Evolutionary conservation across 1,140 invertebrate species (phyloP).

Genomic region (Drosophila sucinea): DNA sequence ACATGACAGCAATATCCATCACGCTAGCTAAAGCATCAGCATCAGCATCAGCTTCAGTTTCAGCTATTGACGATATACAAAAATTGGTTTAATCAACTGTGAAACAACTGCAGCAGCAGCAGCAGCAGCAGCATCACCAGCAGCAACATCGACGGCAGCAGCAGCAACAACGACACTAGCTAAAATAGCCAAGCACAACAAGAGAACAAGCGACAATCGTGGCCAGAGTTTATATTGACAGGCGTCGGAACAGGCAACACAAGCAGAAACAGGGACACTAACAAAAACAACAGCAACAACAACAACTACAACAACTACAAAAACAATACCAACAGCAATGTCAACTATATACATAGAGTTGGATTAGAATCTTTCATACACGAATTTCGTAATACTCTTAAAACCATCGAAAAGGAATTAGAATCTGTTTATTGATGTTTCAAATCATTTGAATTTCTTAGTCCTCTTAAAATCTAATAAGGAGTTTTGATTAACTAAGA

Average conservation of each 20-base stretch:
- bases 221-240: constrained; percentile 47
- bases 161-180: constrained; percentile 58
- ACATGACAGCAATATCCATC: constrained; percentile 80
- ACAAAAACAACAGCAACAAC: constrained; percentile 18
- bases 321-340: constrained; percentile 2
- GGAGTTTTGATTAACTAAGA: too few species aligned
- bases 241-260: constrained; percentile 24
- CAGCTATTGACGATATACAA: constrained; percentile 69
- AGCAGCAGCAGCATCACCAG: constrained; percentile 48
- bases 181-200: constrained; percentile 55
- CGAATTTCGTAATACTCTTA: neutral
- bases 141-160: constrained; percentile 47
- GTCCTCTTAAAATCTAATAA: too few species aligned
- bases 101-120: constrained; percentile 68
- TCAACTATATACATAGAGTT: neutral
- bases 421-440: neutral
- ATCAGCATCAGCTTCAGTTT: constrained; percentile 38
- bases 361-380: constrained; percentile 2
- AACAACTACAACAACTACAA: constrained; percentile 24
- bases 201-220: constrained; percentile 53
- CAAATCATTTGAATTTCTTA: too few species aligned
- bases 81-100: constrained; percentile 82
- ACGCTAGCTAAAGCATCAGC: constrained; percentile 56
- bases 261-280: constrained; percentile 10
- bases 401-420: neutral